Evolutionary conservation across 1,140 invertebrate species (phyloP).

Genomic region (Dryas iulia): DNA sequence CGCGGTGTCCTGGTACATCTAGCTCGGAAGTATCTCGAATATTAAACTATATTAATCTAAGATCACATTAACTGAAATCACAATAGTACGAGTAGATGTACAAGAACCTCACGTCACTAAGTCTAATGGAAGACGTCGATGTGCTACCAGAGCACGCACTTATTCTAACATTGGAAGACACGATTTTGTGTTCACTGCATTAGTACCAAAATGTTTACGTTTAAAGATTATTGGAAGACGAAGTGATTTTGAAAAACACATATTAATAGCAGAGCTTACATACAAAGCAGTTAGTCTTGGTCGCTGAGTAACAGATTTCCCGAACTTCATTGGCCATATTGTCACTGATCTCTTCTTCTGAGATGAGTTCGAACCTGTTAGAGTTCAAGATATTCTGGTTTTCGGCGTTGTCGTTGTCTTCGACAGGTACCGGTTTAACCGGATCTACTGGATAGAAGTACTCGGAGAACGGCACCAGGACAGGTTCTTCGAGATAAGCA

Average conservation of each 20-base stretch:
- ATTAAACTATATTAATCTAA: slow-evolving; percentile 33
- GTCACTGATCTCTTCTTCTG: slow-evolving; percentile 75
- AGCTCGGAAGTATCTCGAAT: slow-evolving; percentile 6
- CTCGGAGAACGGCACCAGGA: slow-evolving; percentile 62
- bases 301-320: slow-evolving; percentile 73
- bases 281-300: slow-evolving; percentile 61
- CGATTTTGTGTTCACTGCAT: slow-evolving; percentile 77
- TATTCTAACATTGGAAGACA: slow-evolving; percentile 76
- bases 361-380: slow-evolving; percentile 64
- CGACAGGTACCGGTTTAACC: slow-evolving; percentile 63
- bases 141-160: slow-evolving; percentile 53
- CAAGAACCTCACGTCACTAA: slow-evolving; percentile 51
- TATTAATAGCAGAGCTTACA: slow-evolving; percentile 73
- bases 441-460: slow-evolving; percentile 68
- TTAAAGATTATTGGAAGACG: slow-evolving; percentile 39
- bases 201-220: slow-evolving; percentile 53
- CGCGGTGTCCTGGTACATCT: slow-evolving; percentile 24
- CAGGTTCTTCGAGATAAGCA: slow-evolving; percentile 62
- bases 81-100: slow-evolving; percentile 18
- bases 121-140: slow-evolving; percentile 75
- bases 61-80: slow-evolving; percentile 36
- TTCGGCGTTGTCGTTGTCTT: slow-evolving; percentile 65
- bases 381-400: slow-evolving; percentile 66
- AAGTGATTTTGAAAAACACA: slow-evolving; percentile 28
- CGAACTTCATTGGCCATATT: slow-evolving; percentile 80